phyloP scores from a whole-genome alignment of 1,140 invertebrate genomes.

The Brachystomella parvula region DNA sequence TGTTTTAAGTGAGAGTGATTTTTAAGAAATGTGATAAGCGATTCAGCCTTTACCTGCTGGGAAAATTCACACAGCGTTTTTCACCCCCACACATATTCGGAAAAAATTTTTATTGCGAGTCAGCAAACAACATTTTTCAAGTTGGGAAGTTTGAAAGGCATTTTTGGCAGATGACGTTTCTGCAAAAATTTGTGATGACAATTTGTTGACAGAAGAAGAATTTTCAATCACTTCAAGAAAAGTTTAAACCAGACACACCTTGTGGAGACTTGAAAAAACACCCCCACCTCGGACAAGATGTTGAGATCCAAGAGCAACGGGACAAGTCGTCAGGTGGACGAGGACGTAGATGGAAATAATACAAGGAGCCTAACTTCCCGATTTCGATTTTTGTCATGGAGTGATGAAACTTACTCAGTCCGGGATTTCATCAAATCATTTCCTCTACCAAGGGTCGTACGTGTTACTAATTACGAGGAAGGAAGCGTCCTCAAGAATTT shows the following conservation, averaged over 20 bases:
- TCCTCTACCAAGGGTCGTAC: slow-evolving; percentile 37
- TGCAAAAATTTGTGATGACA: no score
- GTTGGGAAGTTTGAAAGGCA: not conserved
- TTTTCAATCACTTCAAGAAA: not conserved
- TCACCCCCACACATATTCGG: no score
- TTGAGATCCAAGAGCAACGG: not conserved
- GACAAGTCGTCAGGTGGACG: no score
- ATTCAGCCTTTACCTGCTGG: no score
- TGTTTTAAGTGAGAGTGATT: not conserved
- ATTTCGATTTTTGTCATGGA: slow-evolving; percentile 35
- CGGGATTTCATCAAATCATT: slow-evolving; percentile 38
- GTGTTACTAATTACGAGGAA: slow-evolving; percentile 34
- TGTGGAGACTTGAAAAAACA: not conserved
- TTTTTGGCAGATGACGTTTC: no score
- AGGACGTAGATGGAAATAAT: not conserved
- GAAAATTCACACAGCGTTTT: no score
- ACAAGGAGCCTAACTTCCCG: not conserved
- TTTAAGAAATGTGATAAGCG: not conserved
- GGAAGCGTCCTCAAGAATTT: slow-evolving; percentile 28
- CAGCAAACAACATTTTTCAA: not conserved
- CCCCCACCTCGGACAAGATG: not conserved
- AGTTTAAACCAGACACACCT: not conserved
- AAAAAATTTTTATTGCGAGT: not conserved
- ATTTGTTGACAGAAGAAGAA: not conserved
- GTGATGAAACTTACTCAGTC: slow-evolving; percentile 30